Conservation (phyloP, 1,140 invertebrate genomes). For the Lordiphosa collinella region DNA sequence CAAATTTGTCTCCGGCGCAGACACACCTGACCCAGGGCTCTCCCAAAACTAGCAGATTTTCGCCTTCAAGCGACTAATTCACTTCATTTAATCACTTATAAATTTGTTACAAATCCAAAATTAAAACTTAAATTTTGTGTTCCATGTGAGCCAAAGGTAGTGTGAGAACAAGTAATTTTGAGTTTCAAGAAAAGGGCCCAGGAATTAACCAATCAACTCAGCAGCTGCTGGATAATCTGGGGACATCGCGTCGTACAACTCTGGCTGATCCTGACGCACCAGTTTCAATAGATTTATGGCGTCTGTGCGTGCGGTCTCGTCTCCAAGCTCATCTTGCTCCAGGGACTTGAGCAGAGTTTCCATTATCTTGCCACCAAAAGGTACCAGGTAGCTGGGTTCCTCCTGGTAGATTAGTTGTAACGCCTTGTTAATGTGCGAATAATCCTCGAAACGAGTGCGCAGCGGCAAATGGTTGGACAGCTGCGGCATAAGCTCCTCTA, state of each 20-base stretch:
- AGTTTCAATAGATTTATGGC: background rate
- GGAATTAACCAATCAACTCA: background rate
- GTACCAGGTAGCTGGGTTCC: background rate
- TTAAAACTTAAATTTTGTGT: too few species aligned
- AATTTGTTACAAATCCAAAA: too few species aligned
- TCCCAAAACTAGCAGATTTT: too few species aligned
- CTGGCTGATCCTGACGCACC: background rate
- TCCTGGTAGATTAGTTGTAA: background rate
- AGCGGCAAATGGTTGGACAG: background rate
- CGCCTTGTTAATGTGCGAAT: background rate
- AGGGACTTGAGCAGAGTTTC: background rate
- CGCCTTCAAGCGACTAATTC: too few species aligned
- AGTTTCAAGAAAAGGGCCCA: too few species aligned
- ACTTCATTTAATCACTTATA: too few species aligned
- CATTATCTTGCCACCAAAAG: background rate
- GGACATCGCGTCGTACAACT: background rate
- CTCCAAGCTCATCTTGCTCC: background rate
- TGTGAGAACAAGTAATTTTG: too few species aligned
- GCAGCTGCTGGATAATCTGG: background rate
- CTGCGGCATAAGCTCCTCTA: background rate
- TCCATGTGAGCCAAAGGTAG: too few species aligned
- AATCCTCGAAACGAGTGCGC: background rate
- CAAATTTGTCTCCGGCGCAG: constrained; percentile 37
- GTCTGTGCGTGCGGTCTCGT: background rate
- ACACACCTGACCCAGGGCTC: constrained; percentile 36